A percentile compares a stretch with the other conserved stretches of the same genome.
Evolutionary conservation across 2,113 vertebrate genomes (phyloP).

Genomic region (Colaptes auratus): DNA sequence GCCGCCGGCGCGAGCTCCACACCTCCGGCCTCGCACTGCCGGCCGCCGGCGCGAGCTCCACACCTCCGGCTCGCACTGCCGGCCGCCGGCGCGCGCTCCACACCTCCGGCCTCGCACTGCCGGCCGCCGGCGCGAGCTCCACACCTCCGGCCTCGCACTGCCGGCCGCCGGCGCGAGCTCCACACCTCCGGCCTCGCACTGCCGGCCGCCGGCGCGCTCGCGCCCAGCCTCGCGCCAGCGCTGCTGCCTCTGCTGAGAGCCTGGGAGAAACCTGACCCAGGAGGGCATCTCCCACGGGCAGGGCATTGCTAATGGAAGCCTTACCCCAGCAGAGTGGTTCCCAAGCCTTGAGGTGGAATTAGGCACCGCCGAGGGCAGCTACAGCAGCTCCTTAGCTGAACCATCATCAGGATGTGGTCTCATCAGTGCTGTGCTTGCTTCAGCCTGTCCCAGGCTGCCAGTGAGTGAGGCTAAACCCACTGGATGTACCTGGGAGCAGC

Average conservation of each 20-base stretch:
- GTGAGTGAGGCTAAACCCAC: not conserved
- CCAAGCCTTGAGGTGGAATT: rapidly evolving
- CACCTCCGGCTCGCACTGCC: not conserved
- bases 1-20: not conserved
- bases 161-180: not conserved
- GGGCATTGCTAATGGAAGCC: not conserved
- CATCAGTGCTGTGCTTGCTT: not conserved
- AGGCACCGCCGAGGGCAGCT: not conserved
- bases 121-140: not conserved
- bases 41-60: not conserved
- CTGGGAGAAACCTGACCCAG: rapidly evolving
- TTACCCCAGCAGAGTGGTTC: rapidly evolving
- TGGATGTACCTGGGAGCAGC: not conserved
- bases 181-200: not conserved
- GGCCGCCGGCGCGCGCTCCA: not conserved
- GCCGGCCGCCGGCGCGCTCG: not conserved
- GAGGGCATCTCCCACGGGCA: not conserved
- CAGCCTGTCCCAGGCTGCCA: not conserved
- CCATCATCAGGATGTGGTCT: rapidly evolving
- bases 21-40: not conserved
- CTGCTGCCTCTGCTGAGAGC: not conserved
- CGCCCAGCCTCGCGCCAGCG: rapidly evolving
- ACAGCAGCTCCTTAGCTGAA: not conserved
- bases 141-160: too few relatives aligned
- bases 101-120: not conserved